Evolutionary conservation across 2,888 invertebrate species (phyloP).

Genomic region (Acleris holmiana): DNA sequence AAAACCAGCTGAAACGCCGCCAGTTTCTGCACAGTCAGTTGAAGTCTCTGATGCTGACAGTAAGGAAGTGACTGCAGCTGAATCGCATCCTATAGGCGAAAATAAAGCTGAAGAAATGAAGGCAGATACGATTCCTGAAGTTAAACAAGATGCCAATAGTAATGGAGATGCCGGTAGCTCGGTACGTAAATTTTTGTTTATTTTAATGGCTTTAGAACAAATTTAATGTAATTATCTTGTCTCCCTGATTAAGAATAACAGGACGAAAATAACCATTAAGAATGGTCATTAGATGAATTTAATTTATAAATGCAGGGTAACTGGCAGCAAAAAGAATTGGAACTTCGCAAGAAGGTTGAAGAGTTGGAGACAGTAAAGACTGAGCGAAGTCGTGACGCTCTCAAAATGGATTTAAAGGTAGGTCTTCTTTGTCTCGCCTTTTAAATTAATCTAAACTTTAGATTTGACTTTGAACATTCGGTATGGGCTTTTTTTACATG

Average conservation of each 20-base stretch:
- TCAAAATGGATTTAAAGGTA: conserved; percentile 71
- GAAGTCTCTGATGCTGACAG: background rate
- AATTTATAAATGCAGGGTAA: conserved; percentile 54
- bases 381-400: conserved; percentile 64
- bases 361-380: conserved; percentile 67
- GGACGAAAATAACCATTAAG: too few species aligned
- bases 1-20: background rate
- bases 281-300: too few species aligned
- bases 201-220: background rate
- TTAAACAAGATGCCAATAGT: conserved; percentile 9
- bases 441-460: too few species aligned
- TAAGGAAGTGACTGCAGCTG: conserved; percentile 8
- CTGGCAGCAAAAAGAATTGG: conserved; percentile 71
- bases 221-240: too few species aligned
- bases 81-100: background rate
- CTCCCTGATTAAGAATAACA: too few species aligned
- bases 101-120: conserved; percentile 4
- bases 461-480: too few species aligned
- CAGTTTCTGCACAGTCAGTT: background rate
- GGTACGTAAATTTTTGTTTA: conserved; percentile 21
- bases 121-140: background rate
- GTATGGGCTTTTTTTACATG: too few species aligned
- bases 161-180: conserved; percentile 17
- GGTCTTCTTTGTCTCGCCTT: too few species aligned
- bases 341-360: conserved; percentile 72